Percentiles rank a stretch among this genome's conserved stretches.
Conservation (phyloP, 2,113 vertebrate species). For the Hypocryptadius cinnamomeus region DNA sequence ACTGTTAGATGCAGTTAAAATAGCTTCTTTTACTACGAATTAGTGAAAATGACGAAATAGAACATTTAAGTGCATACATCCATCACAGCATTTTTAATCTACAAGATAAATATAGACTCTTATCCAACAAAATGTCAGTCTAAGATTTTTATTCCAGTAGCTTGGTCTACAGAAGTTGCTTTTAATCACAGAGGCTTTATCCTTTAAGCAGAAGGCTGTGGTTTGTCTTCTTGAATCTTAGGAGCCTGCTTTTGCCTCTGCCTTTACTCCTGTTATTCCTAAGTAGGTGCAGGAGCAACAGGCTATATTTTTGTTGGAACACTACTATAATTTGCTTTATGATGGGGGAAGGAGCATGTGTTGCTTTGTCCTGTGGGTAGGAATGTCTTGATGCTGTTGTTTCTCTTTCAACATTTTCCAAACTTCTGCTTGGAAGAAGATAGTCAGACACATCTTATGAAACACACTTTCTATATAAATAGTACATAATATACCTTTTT, state of each 20-base stretch:
- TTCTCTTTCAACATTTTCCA: background rate
- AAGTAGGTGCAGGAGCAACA: background rate
- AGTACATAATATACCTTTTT: background rate
- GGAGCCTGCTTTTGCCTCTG: background rate
- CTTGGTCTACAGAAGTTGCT: background rate
- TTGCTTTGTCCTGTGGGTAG: background rate
- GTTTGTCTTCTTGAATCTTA: background rate
- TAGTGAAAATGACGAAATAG: background rate
- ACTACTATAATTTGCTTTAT: background rate
- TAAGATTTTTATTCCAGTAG: constrained; percentile 36
- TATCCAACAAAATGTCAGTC: background rate
- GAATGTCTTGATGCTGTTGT: background rate
- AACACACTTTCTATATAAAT: background rate
- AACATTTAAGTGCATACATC: background rate
- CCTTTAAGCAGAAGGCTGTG: background rate
- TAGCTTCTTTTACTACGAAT: background rate
- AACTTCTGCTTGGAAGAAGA: background rate
- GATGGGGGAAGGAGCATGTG: background rate
- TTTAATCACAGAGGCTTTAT: background rate
- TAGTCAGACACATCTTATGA: background rate
- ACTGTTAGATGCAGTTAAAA: background rate
- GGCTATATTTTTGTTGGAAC: background rate
- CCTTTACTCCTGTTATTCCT: background rate
- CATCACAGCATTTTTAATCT: background rate
- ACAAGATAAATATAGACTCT: background rate